Base-by-base conservation (phyloP, 2,797 vertebrate species). In the Chromobotia macracanthus region DNA sequence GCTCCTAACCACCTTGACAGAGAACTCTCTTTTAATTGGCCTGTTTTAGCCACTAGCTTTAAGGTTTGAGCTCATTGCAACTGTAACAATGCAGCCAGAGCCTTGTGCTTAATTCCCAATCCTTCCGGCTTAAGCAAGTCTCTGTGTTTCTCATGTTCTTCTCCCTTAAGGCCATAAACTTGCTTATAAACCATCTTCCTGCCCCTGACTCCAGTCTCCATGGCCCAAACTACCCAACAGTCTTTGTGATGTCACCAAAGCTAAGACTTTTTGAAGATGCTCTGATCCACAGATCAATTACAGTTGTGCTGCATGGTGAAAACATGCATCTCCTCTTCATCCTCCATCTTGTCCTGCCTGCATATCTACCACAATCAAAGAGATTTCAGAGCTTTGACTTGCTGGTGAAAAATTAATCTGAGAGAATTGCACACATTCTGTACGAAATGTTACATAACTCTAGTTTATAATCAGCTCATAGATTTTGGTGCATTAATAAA, bases 351-450 rank as follows among this genome's bases (percentile, higher is more conserved):
- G 77, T 74, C 85, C 85, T 85, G 84, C 88, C 83, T 85, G 84
- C 56, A 51, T 86, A 84, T 86, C 89, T 85, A 81, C 87, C 83
- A 87, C 84, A 91, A 87, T 92, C 88, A 91, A 91, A 91, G 85
- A 87, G 82, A 87, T 83, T 75, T 86, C 83, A 66, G 79, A 72
- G 81, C 88, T 91, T 86, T 88, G 88, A 89, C 88, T 87, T 71
- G 65, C 73, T 85, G 77, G 85, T 90, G 65, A 91, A 92, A 91
- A 89, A 91, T 91, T 89, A 55, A 91, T 89, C 85, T 68, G 85
- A 80, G 85, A 85, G 84, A 80, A 70, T 77, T 72, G 83, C 67
- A 87, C 73, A 70, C 7, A 35, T 65, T 75, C 23, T 16, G 46
- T 48, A 16, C 8, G 19, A 18, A 12, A 19, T 5, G 41, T 77